Percentiles rank a stretch among this genome's conserved stretches.
Evolutionary conservation across 1,140 invertebrate genomes (phyloP).

Genomic region (Lordiphosa stackelbergi): DNA sequence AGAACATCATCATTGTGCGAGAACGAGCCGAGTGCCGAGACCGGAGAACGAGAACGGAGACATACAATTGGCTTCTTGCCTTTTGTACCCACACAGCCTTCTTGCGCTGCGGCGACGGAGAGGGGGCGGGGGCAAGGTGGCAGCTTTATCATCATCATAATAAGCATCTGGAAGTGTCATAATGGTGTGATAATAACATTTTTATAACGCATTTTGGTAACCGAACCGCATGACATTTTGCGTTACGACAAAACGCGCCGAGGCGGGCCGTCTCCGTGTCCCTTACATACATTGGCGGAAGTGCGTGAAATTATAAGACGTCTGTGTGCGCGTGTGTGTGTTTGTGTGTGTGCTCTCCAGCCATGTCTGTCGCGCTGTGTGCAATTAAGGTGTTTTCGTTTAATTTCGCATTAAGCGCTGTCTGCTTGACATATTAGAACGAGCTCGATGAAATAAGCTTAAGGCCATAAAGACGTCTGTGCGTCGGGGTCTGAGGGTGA

Average conservation of each 20-base stretch:
- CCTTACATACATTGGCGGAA: slow-evolving; percentile 6
- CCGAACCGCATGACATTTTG: slow-evolving; percentile 24
- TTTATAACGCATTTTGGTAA: slow-evolving; percentile 28
- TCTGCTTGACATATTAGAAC: slow-evolving; percentile 39
- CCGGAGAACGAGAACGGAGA: too few relatives aligned
- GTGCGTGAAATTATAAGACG: slow-evolving; percentile 14
- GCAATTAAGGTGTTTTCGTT: slow-evolving; percentile 45
- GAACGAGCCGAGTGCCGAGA: neutral
- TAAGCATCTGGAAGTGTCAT: slow-evolving; percentile 24
- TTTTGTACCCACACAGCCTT: neutral
- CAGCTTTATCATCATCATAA: slow-evolving; percentile 24
- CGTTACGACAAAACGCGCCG: slow-evolving; percentile 4
- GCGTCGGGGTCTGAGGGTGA: too few relatives aligned
- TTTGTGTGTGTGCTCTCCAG: slow-evolving; percentile 7
- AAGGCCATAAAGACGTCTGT: slow-evolving; percentile 16
- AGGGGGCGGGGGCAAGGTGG: neutral
- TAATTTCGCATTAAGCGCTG: slow-evolving; percentile 40
- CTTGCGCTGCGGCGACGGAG: neutral
- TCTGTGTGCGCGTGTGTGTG: slow-evolving; percentile 3
- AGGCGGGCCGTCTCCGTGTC: too few relatives aligned
- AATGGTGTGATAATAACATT: slow-evolving; percentile 27
- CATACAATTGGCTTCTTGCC: slow-evolving; percentile 14
- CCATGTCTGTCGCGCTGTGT: slow-evolving; percentile 25
- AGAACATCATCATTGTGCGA: slow-evolving; percentile 11
- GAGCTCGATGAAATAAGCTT: slow-evolving; percentile 27